Evolutionary conservation across 2,888 invertebrate genomes (phyloP), one percentile per base, ranked within the genome.

Genomic region (Zootermopsis nevadensis): DNA sequence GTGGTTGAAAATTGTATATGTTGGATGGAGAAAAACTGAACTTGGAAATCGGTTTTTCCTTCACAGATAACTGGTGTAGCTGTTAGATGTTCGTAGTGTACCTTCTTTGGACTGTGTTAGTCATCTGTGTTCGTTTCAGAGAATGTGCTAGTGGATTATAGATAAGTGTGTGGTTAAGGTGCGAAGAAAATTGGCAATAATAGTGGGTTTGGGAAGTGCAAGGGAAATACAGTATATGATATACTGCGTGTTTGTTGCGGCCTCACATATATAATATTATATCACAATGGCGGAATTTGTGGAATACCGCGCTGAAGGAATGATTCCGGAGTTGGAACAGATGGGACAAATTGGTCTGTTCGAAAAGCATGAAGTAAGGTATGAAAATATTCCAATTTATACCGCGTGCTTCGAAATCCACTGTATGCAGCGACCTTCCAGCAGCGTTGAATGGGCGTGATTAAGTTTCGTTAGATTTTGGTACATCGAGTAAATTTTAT

Each of bases 241-340:
- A 38, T 10, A 38, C 38, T 48, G 48, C 48, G 0, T 48, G 48
- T 19, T 24, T 38, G n/a, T 42, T 77, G 76, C 19, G 19, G n/a
- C 7, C 15, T 77, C 12, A 38, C 22, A 24, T 69, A n/a, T 69
- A 48, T 15, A 53, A 80, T 60, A 48, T n/a, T 27, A 27, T 6
- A 85, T 85, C 86, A 90, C 88, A 87, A 97, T 97, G 97, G 95
- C 95, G 24, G 97, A 97, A 90, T 92, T 94, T 89, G 95, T 96
- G 2, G 94, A 95, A 88, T 93, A 93, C 88, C 93, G 93, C 88
- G 92, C 95, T 86, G 96, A 97, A 91, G 93, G 93, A 85, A 93
- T 95, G 92, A 92, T 96, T 87, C 94, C 94, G 85, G 96, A 96
- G 89, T 91, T 97, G 87, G 95, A 96, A 89, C 93, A 95, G 88